Percentiles rank a stretch among this genome's conserved stretches.
Evolutionary conservation across 2,113 vertebrate species (phyloP).

Genomic region (Caranx melampygus): DNA sequence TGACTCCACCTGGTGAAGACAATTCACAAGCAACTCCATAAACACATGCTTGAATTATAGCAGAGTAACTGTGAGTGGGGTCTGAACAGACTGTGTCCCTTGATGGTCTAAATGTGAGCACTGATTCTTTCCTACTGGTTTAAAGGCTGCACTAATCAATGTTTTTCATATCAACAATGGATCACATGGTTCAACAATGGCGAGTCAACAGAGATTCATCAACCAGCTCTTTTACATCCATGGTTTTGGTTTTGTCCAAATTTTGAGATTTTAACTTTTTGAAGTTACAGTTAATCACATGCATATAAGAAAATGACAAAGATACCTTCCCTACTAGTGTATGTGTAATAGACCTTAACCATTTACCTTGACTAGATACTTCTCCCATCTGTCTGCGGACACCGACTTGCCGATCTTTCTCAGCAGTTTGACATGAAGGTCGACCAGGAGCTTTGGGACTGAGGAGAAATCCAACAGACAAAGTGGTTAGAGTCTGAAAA

Average conservation of each 20-base stretch:
- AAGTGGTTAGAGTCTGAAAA: background rate
- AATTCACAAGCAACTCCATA: background rate
- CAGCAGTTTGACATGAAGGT: slow-evolving; percentile 97
- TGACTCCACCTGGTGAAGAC: background rate
- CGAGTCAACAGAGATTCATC: no score
- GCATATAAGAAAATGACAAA: no score
- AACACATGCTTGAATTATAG: background rate
- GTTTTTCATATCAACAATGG: background rate
- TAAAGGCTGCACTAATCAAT: background rate
- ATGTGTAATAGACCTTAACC: background rate
- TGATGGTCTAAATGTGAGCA: background rate
- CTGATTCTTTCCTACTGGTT: background rate
- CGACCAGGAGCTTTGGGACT: slow-evolving; percentile 96
- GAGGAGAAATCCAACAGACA: slow-evolving; percentile 24
- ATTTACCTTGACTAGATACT: slow-evolving; percentile 93
- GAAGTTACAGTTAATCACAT: no score
- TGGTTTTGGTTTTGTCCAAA: background rate
- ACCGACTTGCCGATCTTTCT: slow-evolving; percentile 99
- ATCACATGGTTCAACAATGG: background rate
- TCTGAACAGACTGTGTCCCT: background rate
- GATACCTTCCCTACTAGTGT: no score
- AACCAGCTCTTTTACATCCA: background rate
- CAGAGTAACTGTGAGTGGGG: background rate
- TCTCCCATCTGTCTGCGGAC: slow-evolving; percentile 98
- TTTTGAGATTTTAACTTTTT: slow-evolving; percentile 12